phyloP scores from a whole-genome alignment of 2,113 vertebrate species.

The Epinephelus lanceolatus region DNA sequence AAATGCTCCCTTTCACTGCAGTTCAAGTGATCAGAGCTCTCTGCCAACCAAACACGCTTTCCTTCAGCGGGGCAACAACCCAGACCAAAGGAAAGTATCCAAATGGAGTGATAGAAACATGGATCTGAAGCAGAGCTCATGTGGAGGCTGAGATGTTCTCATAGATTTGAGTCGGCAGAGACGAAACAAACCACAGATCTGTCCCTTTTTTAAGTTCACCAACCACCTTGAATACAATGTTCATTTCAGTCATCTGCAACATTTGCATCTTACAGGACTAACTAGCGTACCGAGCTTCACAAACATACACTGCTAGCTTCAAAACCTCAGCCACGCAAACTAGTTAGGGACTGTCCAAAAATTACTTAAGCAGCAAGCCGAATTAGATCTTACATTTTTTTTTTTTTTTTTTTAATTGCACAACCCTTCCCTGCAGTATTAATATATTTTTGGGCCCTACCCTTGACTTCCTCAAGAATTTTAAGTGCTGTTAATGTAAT shows the following conservation, averaged over 20 bases:
- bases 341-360: neutral
- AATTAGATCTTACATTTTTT: neutral
- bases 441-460: too few species aligned
- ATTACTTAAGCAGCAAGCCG: neutral
- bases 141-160: conserved; percentile 13
- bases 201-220: neutral
- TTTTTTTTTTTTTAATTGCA: neutral
- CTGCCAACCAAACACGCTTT: neutral
- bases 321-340: neutral
- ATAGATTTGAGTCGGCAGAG: neutral
- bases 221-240: neutral
- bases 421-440: too few species aligned
- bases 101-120: conserved; percentile 24
- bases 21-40: conserved; percentile 19
- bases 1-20: conserved; percentile 32
- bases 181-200: conserved; percentile 7
- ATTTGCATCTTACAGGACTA: neutral
- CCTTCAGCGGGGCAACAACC: neutral
- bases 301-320: neutral
- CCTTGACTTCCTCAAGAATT: neutral
- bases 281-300: neutral
- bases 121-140: conserved; percentile 26
- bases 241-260: neutral
- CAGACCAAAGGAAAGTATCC: neutral
- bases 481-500: neutral